Conservation (phyloP, 2,888 invertebrate species). For the Synergus umbraculus region DNA sequence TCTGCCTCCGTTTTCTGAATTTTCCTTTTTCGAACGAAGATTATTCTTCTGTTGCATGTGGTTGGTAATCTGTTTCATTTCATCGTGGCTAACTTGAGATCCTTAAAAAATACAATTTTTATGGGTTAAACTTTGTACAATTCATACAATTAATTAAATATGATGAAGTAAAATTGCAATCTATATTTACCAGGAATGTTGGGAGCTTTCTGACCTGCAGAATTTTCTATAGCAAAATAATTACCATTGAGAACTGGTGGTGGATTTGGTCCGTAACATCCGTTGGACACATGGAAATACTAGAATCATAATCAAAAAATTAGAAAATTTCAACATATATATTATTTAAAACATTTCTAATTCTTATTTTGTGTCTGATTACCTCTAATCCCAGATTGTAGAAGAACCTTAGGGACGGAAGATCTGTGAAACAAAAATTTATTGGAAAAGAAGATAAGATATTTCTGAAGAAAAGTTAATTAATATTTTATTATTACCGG, state of each 20-base stretch:
- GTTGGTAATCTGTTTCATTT: slow-evolving; percentile 46
- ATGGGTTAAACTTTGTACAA: not conserved
- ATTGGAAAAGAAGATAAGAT: slow-evolving; percentile 53
- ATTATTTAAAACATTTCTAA: not conserved
- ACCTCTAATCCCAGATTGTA: slow-evolving; percentile 84
- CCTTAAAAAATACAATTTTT: slow-evolving; percentile 32
- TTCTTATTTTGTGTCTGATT: slow-evolving; percentile 40
- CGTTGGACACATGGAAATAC: slow-evolving; percentile 4
- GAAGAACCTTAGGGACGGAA: slow-evolving; percentile 82
- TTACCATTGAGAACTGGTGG: slow-evolving; percentile 11
- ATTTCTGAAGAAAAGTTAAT: slow-evolving; percentile 65
- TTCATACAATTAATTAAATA: not conserved
- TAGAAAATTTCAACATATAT: not conserved
- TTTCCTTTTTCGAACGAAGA: slow-evolving; percentile 46
- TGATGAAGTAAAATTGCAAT: not conserved
- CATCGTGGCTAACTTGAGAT: slow-evolving; percentile 49
- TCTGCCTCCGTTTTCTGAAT: slow-evolving; percentile 45
- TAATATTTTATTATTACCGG: slow-evolving; percentile 75
- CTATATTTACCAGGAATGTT: not conserved
- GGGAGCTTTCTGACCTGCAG: not conserved
- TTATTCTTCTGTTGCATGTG: slow-evolving; percentile 46
- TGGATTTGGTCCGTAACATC: not conserved
- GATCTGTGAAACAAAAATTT: slow-evolving; percentile 76
- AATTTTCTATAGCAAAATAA: slow-evolving; percentile 1
- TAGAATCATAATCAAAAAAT: not conserved